phyloP scores from a whole-genome alignment of 2,113 vertebrate species.

The Taxidea taxus region DNA sequence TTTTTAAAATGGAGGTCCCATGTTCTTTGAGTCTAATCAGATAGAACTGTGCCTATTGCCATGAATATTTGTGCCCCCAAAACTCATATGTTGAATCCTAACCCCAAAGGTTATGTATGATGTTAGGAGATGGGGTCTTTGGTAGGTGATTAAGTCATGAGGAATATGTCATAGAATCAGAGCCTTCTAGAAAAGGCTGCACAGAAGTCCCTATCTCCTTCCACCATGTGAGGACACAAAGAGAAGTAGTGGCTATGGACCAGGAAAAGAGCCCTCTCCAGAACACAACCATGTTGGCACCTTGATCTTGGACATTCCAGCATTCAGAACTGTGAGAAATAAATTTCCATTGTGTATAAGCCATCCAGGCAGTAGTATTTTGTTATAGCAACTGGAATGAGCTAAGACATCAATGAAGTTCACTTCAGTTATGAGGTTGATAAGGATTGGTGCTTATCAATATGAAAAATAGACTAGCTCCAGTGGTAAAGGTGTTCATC shows the following conservation, averaged over 20 bases:
- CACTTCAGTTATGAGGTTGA: neutral
- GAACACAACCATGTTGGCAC: neutral
- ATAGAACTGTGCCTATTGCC: neutral
- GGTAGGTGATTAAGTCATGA: neutral
- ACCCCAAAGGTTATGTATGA: neutral
- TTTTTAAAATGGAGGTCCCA: neutral
- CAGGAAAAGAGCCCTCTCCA: neutral
- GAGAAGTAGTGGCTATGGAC: neutral
- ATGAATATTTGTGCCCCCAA: neutral
- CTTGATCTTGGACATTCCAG: neutral
- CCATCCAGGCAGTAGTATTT: neutral
- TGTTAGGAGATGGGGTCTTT: neutral
- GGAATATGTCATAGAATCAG: neutral
- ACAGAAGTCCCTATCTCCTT: neutral
- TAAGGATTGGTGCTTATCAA: neutral
- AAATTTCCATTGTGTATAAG: neutral
- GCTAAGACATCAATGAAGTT: neutral
- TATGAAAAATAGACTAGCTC: neutral
- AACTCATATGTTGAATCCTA: neutral
- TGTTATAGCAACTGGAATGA: neutral
- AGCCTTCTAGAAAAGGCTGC: neutral
- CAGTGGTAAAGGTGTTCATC: neutral
- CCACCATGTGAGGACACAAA: neutral
- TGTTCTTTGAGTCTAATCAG: neutral
- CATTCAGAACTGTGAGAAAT: neutral